Evolutionary conservation across 2,888 invertebrate genomes (phyloP), one percentile per base, ranked within the genome.

Genomic region (Polylopha cassiicola): DNA sequence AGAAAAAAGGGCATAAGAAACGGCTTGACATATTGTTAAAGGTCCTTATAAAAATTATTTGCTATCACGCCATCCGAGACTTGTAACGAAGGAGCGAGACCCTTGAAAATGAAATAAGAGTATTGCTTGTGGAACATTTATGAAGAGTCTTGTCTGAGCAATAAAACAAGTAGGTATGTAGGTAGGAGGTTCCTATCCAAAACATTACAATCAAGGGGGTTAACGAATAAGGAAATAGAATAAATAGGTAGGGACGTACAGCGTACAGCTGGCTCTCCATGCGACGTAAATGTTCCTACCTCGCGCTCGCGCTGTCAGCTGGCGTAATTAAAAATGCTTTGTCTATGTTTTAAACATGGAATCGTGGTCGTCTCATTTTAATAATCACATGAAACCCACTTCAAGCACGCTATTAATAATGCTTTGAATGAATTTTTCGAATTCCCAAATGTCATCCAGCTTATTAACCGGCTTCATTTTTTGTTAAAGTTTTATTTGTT

Each of bases 361-460:
- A 32, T 33, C 28, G 21, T 60, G 65, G 71, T 72, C 68, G 73
- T 72, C 73, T 75, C 70, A 65, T 77, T 78, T 73, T 73, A 76
- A 78, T 74, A 74, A 74, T 71, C 61, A 66, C 62, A 65, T 56
- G 60, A 62, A 64, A 65, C 67, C 71, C 67, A 70, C 68, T 75
- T 71, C 73, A 71, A 69, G 70, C 67, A 68, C 71, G 73, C 73
- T 73, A 79, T 85, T 82, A 84, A 81, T 82, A 75, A 80, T 78
- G 68, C 65, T 75, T 77, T 70, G 74, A 74, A 77, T 73, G 77
- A 67, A 81, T 85, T 69, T 82, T 81, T 82, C 69, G 73, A 84
- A 82, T 85, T 82, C 84, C 77, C 67, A 80, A 84, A 82, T 84
- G 84, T 84, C 84, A 84, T 84, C 80, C 80, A 80, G 80, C 82